Base-by-base conservation (phyloP, 1,140 invertebrate genomes). In the Drosophila nasuta region DNA sequence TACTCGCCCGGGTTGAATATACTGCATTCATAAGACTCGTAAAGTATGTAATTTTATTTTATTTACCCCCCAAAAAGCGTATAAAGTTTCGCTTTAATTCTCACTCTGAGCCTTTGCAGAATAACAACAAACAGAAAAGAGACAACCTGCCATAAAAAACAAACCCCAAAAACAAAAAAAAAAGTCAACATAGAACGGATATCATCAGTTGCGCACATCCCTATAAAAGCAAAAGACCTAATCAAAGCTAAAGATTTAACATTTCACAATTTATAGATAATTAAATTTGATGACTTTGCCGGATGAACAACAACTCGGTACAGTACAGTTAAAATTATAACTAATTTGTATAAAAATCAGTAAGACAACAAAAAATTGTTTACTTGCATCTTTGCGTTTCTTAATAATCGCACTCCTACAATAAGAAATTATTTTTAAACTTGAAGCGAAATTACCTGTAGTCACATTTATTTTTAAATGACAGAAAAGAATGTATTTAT, bases 31-130 rank as follows among this genome's bases (percentile, higher is more conserved):
- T 17, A 79, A 68, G 33, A 56, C 38, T 66, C 77, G 63, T 79
- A 80, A 80, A 77, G 60, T 81, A 65, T 81, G 75, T 66, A 77
- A 71, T 81, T 81, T 81, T 81, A 78, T 78, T 70, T 81, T 73
- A 77, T 81, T 63, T 67, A 66, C 30, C 60, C 15, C 13, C 28
- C 51, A 49, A 49, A 49, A 66, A 67, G 52, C 66, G 45, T 7
- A 51, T 66, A 66, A 77, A 51, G 56, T 64, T 71, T 65, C 58
- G 25, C 33, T n/a, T 54, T 25, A 57, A n/a, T 57, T 52, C 35
- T 1, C 8, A 2, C 20, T n/a, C 13, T 2, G 5, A 60, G 41
- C n/a, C 15, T 60, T 8, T 60, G 58, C 41, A 60, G n/a, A 54
- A 30, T 10, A 33, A 2, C 15, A 60, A 75, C n/a, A 51, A 1